phyloP scores from a whole-genome alignment of 2,113 vertebrate species.

The Salvelinus namaycush region DNA sequence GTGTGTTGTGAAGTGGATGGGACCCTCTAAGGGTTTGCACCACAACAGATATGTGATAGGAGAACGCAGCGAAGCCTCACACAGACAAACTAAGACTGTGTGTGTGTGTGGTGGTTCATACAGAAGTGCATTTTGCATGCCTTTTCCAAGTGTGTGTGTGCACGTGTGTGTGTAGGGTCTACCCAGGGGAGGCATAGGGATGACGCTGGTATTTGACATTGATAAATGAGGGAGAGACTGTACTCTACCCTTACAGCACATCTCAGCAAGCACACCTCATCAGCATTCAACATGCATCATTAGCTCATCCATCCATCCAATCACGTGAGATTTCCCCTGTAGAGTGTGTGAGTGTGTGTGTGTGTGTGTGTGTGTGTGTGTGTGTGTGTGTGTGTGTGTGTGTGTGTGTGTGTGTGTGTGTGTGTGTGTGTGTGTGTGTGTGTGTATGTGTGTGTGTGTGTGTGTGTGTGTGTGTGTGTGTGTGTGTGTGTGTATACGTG shows the following conservation, averaged over 20 bases:
- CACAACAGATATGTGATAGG: neutral
- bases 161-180: constrained; percentile 10
- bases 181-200: constrained; percentile 17
- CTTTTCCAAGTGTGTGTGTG: constrained; percentile 3
- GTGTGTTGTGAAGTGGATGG: neutral
- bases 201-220: constrained; percentile 46
- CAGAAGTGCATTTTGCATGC: neutral
- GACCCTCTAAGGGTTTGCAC: neutral
- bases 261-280: constrained; percentile 43
- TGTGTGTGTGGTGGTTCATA: neutral
- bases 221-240: constrained; percentile 51
- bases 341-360: constrained; percentile 41
- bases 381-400: constrained; percentile 35
- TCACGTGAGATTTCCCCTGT: constrained; percentile 57
- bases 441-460: constrained; percentile 43
- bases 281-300: constrained; percentile 64
- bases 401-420: constrained; percentile 40
- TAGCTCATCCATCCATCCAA: constrained; percentile 52
- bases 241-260: neutral
- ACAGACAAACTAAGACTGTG: too few species aligned
- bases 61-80: neutral
- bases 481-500: constrained; percentile 42
- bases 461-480: constrained; percentile 30
- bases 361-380: constrained; percentile 41
- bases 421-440: constrained; percentile 34